Conservation (phyloP, 1,140 invertebrate species). For the Anastrepha obliqua region DNA sequence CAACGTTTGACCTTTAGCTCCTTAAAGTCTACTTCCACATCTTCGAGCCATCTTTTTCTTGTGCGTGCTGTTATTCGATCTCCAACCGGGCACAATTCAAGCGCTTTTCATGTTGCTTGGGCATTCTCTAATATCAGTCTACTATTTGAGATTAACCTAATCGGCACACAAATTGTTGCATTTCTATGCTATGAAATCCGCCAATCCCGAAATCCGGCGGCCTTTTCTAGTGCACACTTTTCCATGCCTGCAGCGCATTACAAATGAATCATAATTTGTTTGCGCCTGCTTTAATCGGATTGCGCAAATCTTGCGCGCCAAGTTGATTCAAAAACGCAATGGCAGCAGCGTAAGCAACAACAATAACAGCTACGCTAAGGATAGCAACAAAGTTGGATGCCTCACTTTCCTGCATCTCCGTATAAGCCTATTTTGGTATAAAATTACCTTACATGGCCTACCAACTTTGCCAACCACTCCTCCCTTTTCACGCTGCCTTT, state of each 20-base stretch:
- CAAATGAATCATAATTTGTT: background rate
- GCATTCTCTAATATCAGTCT: too few relatives aligned
- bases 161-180: background rate
- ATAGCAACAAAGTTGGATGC: background rate
- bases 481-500: background rate
- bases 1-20: too few relatives aligned
- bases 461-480: background rate
- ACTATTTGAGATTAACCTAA: too few relatives aligned
- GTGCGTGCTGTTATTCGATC: too few relatives aligned
- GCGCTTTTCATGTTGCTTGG: too few relatives aligned
- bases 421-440: background rate
- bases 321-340: background rate
- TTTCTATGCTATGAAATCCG: background rate
- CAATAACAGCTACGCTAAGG: background rate
- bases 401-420: background rate
- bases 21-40: too few relatives aligned
- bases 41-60: too few relatives aligned
- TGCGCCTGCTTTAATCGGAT: constrained; percentile 32
- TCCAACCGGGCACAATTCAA: too few relatives aligned
- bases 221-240: background rate
- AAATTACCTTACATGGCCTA: background rate
- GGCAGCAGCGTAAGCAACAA: background rate
- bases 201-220: background rate
- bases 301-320: background rate
- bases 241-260: too few relatives aligned